Evolutionary conservation across 1,140 invertebrate genomes (phyloP), one percentile per base, ranked within the genome.

Genomic region (Ceratitis capitata): DNA sequence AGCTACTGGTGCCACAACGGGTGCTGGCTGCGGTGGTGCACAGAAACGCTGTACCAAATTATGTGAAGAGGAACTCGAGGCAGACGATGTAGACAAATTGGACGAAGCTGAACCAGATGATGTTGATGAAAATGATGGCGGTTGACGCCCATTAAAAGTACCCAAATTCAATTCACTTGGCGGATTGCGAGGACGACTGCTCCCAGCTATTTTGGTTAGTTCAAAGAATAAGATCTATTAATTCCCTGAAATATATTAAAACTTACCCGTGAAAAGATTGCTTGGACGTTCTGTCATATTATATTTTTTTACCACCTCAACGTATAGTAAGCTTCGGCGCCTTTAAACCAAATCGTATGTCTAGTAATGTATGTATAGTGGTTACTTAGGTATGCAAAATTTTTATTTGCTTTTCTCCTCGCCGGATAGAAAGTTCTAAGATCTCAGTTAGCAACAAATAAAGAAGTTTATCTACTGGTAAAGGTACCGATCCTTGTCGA

Each of bases 221-320:
- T n/a, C n/a, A n/a, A n/a, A n/a, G n/a, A n/a, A n/a, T n/a, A n/a
- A n/a, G n/a, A n/a, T n/a, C n/a, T n/a, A n/a, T n/a, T n/a, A n/a
- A n/a, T n/a, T n/a, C n/a, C n/a, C n/a, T n/a, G n/a, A n/a, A n/a
- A 4, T 45, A 39, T 47, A n/a, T 26, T 51, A 23, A 2, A 88
- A 89, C 89, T 91, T 83, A 91, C 89, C 91, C 84, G 89, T 88
- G 88, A 91, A 91, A 83, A 91, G 88, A 90, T 91, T 91, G 84
- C 90, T 91, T 39, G 89, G 89, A 87, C 89, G 88, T 85, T 91
- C 89, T 56, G 89, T 89, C 89, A 91, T 91, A 45, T 78, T 19
- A 45, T 9, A 45, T 78, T n/a, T 69, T 78, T 29, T 12, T 64
- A 9, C n/a, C n/a, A n/a, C n/a, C n/a, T 32, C 45, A 35, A 42